Percentiles rank a stretch among this genome's conserved stretches.
Evolutionary conservation across 2,888 invertebrate species (phyloP).

Genomic region (Melieria omissa): DNA sequence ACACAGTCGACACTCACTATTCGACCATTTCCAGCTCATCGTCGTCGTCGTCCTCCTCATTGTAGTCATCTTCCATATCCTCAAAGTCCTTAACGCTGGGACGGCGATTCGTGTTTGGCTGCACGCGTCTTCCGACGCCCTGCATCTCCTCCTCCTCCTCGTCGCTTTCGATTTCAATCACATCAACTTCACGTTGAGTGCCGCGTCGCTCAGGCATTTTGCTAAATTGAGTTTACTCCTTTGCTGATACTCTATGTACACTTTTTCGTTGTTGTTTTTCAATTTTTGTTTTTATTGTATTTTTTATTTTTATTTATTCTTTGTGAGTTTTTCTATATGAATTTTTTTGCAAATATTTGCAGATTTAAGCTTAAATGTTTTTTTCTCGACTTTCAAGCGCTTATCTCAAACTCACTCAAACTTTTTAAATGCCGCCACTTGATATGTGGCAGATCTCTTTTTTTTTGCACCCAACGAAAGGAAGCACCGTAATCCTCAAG

Average conservation of each 20-base stretch:
- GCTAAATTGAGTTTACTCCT: conserved; percentile 11
- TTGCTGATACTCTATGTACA: background rate
- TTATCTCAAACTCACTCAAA: no score
- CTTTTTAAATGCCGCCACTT: no score
- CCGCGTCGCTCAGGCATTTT: conserved; percentile 57
- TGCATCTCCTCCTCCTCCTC: conserved; percentile 60
- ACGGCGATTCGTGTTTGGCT: conserved; percentile 45
- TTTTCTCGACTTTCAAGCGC: no score
- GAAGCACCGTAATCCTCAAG: no score
- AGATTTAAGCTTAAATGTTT: no score
- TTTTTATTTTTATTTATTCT: background rate
- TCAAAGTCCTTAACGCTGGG: conserved; percentile 49
- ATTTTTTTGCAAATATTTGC: no score
- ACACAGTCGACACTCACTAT: conserved; percentile 53
- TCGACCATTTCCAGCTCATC: conserved; percentile 61
- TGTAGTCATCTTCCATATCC: conserved; percentile 49
- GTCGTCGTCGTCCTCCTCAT: conserved; percentile 50
- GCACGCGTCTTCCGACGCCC: conserved; percentile 56
- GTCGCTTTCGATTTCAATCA: conserved; percentile 62
- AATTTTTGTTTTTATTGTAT: background rate
- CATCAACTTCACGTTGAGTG: conserved; percentile 54
- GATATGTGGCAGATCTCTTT: no score
- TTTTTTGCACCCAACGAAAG: no score
- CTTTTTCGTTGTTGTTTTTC: background rate
- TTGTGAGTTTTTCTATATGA: no score